Conservation (phyloP, 2,113 vertebrate genomes). For the Mesocricetus auratus region DNA sequence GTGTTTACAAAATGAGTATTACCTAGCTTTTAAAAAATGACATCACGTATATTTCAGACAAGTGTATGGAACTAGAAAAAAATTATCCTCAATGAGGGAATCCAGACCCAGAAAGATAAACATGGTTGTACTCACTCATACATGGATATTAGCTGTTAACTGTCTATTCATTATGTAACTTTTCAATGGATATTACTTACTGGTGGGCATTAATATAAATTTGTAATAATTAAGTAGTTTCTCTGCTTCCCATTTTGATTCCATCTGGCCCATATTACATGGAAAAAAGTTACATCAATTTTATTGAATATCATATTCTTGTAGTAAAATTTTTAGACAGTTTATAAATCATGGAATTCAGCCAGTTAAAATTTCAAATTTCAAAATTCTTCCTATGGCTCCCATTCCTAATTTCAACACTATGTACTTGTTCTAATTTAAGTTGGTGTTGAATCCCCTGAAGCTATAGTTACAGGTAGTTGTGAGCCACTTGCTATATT, state of each 20-base stretch:
- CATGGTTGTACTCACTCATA: not conserved
- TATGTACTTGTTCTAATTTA: not conserved
- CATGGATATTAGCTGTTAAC: not conserved
- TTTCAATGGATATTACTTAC: not conserved
- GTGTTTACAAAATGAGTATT: not conserved
- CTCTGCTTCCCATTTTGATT: not conserved
- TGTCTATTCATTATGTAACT: not conserved
- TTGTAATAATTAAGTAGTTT: not conserved
- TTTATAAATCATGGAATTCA: not conserved
- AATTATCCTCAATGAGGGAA: no score
- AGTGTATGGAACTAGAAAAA: no score
- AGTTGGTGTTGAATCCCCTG: not conserved
- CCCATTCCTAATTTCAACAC: not conserved
- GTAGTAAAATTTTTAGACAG: not conserved
- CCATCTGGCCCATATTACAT: not conserved
- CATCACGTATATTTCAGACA: no score
- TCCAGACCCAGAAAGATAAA: not conserved
- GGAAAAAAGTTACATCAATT: not conserved
- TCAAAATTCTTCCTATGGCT: constrained; percentile 12
- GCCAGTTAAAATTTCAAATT: not conserved
- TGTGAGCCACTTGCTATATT: not conserved
- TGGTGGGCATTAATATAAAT: not conserved
- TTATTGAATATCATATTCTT: constrained; percentile 29
- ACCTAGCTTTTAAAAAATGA: not conserved
- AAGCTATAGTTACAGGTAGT: not conserved